Evolutionary conservation across 2,888 invertebrate genomes (phyloP).

Genomic region (Dascillus cervinus): DNA sequence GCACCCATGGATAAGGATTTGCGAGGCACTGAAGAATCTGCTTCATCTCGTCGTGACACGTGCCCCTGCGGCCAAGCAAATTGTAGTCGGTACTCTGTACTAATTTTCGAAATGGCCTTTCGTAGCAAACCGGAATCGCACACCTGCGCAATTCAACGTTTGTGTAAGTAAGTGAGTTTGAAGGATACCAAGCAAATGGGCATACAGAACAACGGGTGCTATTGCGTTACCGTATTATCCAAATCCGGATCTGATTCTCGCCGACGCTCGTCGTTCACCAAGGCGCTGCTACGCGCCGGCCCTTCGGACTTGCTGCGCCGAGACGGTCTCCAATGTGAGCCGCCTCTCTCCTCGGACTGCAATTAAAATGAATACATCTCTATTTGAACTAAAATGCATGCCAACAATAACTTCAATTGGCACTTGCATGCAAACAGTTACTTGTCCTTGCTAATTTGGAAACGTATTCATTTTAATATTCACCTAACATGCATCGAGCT

Average conservation of each 20-base stretch:
- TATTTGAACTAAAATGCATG: slow-evolving; percentile 18
- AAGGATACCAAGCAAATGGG: no score
- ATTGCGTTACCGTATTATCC: slow-evolving; percentile 37
- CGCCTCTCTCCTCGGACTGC: slow-evolving; percentile 64
- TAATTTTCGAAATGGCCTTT: slow-evolving; percentile 64
- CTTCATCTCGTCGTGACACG: slow-evolving; percentile 41
- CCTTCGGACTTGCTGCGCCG: slow-evolving; percentile 75
- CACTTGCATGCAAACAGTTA: slow-evolving; percentile 20
- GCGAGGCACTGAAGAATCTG: slow-evolving; percentile 53
- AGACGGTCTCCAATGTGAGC: slow-evolving; percentile 51
- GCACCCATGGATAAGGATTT: slow-evolving; percentile 86
- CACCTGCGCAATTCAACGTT: no score
- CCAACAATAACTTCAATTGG: slow-evolving; percentile 13
- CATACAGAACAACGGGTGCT: slow-evolving; percentile 26
- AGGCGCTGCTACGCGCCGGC: slow-evolving; percentile 45
- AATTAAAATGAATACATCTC: slow-evolving; percentile 45
- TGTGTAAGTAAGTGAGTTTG: slow-evolving; percentile 2
- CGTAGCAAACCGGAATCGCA: slow-evolving; percentile 57
- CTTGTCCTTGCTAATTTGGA: slow-evolving; percentile 26
- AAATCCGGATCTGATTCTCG: slow-evolving; percentile 42
- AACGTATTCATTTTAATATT: slow-evolving; percentile 41
- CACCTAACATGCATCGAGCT: slow-evolving; percentile 25
- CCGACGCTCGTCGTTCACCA: slow-evolving; percentile 35
- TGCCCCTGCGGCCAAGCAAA: slow-evolving; percentile 74
- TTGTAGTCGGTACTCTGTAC: slow-evolving; percentile 84